These are phyloP conservation scores for Epinotia demarniana DNA, from an alignment of 2,888 invertebrate species.

Conservation along the genomic window DNA sequence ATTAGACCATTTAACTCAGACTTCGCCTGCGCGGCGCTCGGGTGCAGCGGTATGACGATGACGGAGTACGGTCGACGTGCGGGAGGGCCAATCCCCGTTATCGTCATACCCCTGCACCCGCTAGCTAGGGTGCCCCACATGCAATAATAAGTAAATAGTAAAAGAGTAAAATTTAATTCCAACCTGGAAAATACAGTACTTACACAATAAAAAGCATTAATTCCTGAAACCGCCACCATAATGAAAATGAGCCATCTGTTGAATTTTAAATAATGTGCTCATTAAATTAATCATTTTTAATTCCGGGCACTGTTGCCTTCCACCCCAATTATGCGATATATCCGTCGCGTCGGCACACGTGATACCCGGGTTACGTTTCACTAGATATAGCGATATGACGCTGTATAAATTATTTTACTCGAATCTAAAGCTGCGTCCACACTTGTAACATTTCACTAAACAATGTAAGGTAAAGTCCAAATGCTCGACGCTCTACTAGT, in stretches of 20 bases:
- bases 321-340: conserved; percentile 29
- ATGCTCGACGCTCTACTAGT: too few species aligned
- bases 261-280: conserved; percentile 41
- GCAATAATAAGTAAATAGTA: background rate
- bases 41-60: too few species aligned
- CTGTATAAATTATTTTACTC: background rate
- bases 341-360: conserved; percentile 2
- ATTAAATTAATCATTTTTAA: conserved; percentile 44
- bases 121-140: too few species aligned
- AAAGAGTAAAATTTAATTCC: conserved; percentile 18
- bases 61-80: too few species aligned
- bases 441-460: too few species aligned
- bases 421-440: too few species aligned
- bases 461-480: too few species aligned
- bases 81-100: too few species aligned
- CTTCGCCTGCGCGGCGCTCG: too few species aligned
- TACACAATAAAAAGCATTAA: conserved; percentile 29
- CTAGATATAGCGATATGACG: background rate
- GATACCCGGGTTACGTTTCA: conserved; percentile 10
- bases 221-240: conserved; percentile 23
- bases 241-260: conserved; percentile 44
- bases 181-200: background rate
- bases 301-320: conserved; percentile 9
- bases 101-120: too few species aligned
- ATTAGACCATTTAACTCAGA: too few species aligned